Evolutionary conservation across 2,888 invertebrate genomes (phyloP), one percentile per base, ranked within the genome.

Genomic region (Orthosia cruda): DNA sequence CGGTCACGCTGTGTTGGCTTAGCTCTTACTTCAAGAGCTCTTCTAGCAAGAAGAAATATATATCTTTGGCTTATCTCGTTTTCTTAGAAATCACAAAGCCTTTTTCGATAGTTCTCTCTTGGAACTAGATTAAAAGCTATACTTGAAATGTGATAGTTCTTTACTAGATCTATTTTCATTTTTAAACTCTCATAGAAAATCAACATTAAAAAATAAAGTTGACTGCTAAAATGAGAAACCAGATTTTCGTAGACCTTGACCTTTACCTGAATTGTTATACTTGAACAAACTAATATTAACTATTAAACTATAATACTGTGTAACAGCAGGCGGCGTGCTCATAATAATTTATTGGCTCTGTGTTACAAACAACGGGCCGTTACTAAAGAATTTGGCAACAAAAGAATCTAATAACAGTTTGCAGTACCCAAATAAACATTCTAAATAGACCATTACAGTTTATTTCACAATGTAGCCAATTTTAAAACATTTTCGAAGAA

Each of bases 1-100:
- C 4, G 47, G 49, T 32, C 63, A 55, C 47, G 20, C n/a, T 11
- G 2, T 62, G 73, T 83, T 81, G 47, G 45, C 57, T 82, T 81
- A 81, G 73, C 65, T 63, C 45, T 63, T 55, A 70, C 63, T 58
- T 73, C 62, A 50, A 72, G 57, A 52, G 58, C 40, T 68, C 32
- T 57, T 26, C 3, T 9, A 32, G 23, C 23, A 16, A 20, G 18
- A 58, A 59, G 57, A 52, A 40, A 64, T 32, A 75, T 68, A 69
- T 68, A 58, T 57, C 23, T 23, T 61, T 47, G 54, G 55, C 52
- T 59, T 64, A 67, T 52, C 63, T 63, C 52, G n/a, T 55, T 59
- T 68, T 55, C 64, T 68, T n/a, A 61, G 59, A 74, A 74, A 79
- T 74, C 26, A 63, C 18, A 67, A 78, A 63, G 5, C 1, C 2